Conservation (phyloP, 2,797 vertebrate species). For the Lepilemur ruficaudatus region DNA sequence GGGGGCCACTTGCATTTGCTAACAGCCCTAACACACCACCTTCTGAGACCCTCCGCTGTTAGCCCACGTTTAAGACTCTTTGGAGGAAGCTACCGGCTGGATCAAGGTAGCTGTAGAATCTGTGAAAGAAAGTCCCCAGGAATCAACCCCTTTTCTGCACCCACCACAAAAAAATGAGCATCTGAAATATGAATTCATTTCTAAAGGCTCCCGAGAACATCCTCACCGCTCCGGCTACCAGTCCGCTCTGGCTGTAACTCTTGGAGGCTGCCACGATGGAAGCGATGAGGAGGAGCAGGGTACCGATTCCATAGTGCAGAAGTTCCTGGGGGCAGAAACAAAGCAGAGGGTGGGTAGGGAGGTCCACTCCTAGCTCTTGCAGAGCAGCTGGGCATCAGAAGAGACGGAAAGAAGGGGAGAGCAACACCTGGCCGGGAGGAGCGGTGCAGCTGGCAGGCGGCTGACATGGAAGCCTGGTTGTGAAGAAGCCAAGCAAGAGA, state of each 20-base stretch:
- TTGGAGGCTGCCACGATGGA: constrained; percentile 90
- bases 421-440: fast-evolving
- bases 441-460: not conserved
- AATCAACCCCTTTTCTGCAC: not conserved
- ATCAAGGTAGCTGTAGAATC: not conserved
- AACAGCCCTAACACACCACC: not conserved
- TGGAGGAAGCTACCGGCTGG: not conserved
- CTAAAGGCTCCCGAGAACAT: not conserved
- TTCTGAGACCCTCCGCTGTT: not conserved
- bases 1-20: not conserved
- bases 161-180: not conserved
- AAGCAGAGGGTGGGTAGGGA: not conserved
- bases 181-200: not conserved
- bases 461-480: not conserved
- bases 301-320: constrained; percentile 93
- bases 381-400: fast-evolving
- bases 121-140: not conserved
- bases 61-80: not conserved
- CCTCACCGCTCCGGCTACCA: constrained; percentile 92
- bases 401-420: not conserved
- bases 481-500: not conserved
- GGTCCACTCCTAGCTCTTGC: not conserved
- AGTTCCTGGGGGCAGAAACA: constrained; percentile 88
- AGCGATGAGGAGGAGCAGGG: constrained; percentile 91
- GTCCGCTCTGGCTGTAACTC: constrained; percentile 81